phyloP scores from a whole-genome alignment of 2,113 vertebrate genomes.

The Amblyopsis rosae region DNA sequence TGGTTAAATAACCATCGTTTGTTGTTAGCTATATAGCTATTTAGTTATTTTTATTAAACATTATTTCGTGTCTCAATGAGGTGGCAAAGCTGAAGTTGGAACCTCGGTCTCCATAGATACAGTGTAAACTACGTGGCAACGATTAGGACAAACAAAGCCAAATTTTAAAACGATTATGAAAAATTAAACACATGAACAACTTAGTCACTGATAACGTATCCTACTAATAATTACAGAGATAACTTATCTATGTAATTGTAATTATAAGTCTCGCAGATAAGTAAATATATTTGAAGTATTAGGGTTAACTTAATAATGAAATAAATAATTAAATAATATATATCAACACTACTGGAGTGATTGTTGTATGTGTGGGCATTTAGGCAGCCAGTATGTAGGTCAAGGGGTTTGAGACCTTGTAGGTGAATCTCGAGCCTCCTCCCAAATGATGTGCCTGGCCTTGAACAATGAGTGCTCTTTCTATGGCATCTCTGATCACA shows the following conservation, averaged over 20 bases:
- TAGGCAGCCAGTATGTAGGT: slow-evolving; percentile 21
- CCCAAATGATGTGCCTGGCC: slow-evolving; percentile 30
- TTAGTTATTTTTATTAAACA: too few species aligned
- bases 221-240: too few species aligned
- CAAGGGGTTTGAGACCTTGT: slow-evolving; percentile 42
- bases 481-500: slow-evolving; percentile 50
- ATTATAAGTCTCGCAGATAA: too few species aligned
- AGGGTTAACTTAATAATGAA: background rate
- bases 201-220: too few species aligned
- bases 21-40: background rate
- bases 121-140: background rate
- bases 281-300: background rate
- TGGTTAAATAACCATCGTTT: background rate
- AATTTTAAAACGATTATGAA: background rate
- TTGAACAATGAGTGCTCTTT: slow-evolving; percentile 62
- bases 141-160: slow-evolving; percentile 45
- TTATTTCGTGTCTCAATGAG: background rate
- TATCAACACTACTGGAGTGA: slow-evolving; percentile 6
- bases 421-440: slow-evolving; percentile 62
- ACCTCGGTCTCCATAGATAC: slow-evolving; percentile 63
- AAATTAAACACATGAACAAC: too few species aligned
- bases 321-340: background rate
- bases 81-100: background rate
- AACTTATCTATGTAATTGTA: too few species aligned
- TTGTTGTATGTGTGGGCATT: slow-evolving; percentile 43